A percentile compares a stretch with the other conserved stretches of the same genome.
These are phyloP conservation scores for Dendrocincla tyrannina DNA, from an alignment of 2,797 vertebrate species.

Conservation along the genomic window DNA sequence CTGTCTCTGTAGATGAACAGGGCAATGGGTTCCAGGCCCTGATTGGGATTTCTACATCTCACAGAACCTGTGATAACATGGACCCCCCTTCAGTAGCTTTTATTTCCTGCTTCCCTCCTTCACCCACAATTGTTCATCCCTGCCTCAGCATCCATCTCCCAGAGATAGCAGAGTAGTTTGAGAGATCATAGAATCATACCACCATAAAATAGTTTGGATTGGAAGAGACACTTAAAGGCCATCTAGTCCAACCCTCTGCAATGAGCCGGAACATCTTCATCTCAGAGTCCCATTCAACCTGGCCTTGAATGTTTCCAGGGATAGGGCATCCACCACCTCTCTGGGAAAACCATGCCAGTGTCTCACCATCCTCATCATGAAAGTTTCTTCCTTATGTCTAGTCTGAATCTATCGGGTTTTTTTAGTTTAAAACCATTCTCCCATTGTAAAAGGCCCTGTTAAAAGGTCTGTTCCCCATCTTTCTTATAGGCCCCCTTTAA, in stretches of 20 bases:
- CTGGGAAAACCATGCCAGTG: neutral
- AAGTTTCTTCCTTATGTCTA: neutral
- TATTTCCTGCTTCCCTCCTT: neutral
- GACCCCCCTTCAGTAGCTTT: rapidly evolving
- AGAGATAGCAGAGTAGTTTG: neutral
- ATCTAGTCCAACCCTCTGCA: neutral
- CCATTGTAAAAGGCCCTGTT: neutral
- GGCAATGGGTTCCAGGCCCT: rapidly evolving
- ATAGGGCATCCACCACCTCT: neutral
- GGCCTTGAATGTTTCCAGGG: neutral
- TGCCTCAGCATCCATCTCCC: neutral
- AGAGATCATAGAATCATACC: neutral
- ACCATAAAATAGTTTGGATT: neutral
- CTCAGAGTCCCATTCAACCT: neutral
- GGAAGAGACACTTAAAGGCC: neutral
- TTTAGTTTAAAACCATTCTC: neutral
- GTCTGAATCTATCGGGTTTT: neutral
- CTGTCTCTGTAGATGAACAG: neutral
- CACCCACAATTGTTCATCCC: neutral
- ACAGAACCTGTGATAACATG: neutral
- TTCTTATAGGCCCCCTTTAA: neutral
- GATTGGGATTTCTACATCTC: neutral
- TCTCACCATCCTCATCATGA: neutral
- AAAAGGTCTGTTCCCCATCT: neutral
- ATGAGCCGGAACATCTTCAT: neutral